Evolutionary conservation across 2,888 invertebrate species (phyloP).

Genomic region (Lapara coniferarum): DNA sequence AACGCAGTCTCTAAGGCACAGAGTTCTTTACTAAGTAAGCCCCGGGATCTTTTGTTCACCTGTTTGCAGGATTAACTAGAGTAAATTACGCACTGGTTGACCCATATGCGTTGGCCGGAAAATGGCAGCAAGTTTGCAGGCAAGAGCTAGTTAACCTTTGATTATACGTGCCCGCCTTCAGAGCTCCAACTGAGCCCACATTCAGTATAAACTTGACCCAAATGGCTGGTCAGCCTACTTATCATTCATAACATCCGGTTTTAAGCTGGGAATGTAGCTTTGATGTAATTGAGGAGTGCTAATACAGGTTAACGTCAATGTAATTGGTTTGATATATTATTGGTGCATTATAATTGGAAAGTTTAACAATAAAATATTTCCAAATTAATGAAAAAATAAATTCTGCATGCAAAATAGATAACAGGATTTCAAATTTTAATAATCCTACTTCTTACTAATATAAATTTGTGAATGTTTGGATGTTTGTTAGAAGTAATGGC

Average conservation of each 20-base stretch:
- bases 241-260: slow-evolving; percentile 17
- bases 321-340: background rate
- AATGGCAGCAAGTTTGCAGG: background rate
- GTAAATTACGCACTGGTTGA: slow-evolving; percentile 10
- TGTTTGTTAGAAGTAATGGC: too few relatives aligned
- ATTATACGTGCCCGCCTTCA: slow-evolving; percentile 5
- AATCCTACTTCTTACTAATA: too few relatives aligned
- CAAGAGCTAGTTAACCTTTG: slow-evolving; percentile 16
- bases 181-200: background rate
- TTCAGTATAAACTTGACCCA: slow-evolving; percentile 21
- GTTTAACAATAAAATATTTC: too few relatives aligned
- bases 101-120: slow-evolving; percentile 9
- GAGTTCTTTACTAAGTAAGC: background rate
- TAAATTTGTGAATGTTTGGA: too few relatives aligned
- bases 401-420: too few relatives aligned
- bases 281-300: slow-evolving; percentile 1
- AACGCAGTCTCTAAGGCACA: background rate
- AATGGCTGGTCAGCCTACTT: slow-evolving; percentile 11
- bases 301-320: background rate
- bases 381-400: too few relatives aligned
- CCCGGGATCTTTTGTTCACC: background rate
- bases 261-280: slow-evolving; percentile 10
- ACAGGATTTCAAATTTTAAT: too few relatives aligned
- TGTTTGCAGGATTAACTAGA: background rate
- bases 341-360: background rate